Evolutionary conservation across 2,113 vertebrate genomes (phyloP).

Genomic region (Grallaria varia): DNA sequence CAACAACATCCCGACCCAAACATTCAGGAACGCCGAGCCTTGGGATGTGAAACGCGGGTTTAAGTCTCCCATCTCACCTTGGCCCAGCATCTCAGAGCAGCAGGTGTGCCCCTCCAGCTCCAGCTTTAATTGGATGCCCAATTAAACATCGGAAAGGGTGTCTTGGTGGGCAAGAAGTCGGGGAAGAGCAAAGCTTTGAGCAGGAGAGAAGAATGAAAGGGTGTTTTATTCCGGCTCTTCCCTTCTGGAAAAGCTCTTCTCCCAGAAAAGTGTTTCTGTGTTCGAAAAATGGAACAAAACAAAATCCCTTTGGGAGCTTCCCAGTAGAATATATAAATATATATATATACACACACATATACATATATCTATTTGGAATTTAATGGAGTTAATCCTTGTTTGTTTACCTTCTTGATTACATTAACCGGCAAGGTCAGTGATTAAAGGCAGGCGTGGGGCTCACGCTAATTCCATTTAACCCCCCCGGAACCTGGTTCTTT

Average conservation of each 20-base stretch:
- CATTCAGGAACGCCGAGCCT: not conserved
- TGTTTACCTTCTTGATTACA: slow-evolving; percentile 4
- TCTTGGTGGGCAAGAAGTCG: not conserved
- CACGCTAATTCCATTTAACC: not conserved
- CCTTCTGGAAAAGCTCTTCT: not conserved
- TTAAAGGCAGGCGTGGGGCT: slow-evolving; percentile 24
- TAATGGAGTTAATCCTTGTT: slow-evolving; percentile 25
- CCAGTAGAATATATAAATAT: too few species aligned
- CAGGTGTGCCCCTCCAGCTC: not conserved
- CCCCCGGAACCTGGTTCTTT: not conserved
- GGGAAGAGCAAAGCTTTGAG: not conserved
- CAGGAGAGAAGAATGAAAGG: not conserved
- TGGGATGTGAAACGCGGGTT: too few species aligned
- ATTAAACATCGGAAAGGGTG: not conserved
- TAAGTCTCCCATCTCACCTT: too few species aligned
- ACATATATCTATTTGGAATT: too few species aligned
- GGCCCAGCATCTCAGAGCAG: too few species aligned
- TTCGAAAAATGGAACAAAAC: not conserved
- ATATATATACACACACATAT: too few species aligned
- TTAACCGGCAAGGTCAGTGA: slow-evolving; percentile 39
- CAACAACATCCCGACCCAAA: not conserved
- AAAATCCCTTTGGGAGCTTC: not conserved
- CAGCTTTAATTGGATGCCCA: accelerated
- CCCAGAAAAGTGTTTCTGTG: not conserved
- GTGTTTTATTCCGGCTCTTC: not conserved